These are phyloP conservation scores for Notodonta dromedarius DNA, from an alignment of 2,888 invertebrate species.

Conservation along the genomic window DNA sequence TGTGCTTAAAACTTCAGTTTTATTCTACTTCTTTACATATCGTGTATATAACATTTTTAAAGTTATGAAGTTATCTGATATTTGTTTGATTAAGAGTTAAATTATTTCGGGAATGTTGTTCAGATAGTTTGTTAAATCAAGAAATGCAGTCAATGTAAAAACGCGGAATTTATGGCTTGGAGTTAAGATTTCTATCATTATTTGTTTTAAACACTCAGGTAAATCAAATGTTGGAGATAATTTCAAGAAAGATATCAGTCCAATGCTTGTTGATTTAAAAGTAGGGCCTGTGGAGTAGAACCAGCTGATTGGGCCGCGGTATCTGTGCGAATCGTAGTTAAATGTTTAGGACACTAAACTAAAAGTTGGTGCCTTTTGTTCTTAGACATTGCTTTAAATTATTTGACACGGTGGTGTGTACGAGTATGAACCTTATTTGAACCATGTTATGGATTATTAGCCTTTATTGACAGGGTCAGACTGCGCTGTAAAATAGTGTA, in stretches of 20 bases:
- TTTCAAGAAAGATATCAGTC: background rate
- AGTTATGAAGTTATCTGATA: background rate
- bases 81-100: background rate
- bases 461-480: conserved; percentile 81
- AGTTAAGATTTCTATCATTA: background rate
- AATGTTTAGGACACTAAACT: conserved; percentile 24
- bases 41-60: background rate
- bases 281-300: background rate
- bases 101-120: conserved; percentile 2
- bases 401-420: conserved; percentile 31
- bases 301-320: background rate
- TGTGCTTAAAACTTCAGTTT: too few species aligned
- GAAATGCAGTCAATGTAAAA: background rate
- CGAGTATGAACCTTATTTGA: conserved; percentile 33
- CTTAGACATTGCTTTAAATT: conserved; percentile 33
- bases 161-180: background rate
- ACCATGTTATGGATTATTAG: conserved; percentile 55
- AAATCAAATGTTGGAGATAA: background rate
- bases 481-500: conserved; percentile 73
- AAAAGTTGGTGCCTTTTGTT: conserved; percentile 52
- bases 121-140: background rate
- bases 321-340: background rate
- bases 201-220: too few species aligned
- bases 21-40: background rate
- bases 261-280: background rate